Percentiles rank a stretch among this genome's conserved stretches.
These are phyloP conservation scores for Lordiphosa collinella DNA, from an alignment of 1,140 invertebrate species.

Conservation along the genomic window DNA sequence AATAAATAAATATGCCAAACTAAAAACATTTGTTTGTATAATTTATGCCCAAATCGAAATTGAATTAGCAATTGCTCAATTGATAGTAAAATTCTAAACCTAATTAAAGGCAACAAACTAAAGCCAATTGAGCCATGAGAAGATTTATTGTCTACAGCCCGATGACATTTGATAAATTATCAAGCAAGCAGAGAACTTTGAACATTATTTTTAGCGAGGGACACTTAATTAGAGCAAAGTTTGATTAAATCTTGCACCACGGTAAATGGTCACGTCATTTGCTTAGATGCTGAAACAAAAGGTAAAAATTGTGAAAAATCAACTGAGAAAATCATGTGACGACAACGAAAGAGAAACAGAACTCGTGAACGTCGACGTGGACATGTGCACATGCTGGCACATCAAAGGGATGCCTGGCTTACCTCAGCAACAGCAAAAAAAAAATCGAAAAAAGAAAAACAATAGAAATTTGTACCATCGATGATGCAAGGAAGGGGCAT, in stretches of 20 bases:
- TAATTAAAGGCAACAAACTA: constrained; percentile 28
- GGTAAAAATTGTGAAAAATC: constrained; percentile 33
- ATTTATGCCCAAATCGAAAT: constrained; percentile 3
- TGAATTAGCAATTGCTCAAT: constrained; percentile 30
- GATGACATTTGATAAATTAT: constrained; percentile 60
- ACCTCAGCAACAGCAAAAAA: constrained; percentile 39
- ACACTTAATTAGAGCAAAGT: constrained; percentile 45
- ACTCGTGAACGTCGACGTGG: constrained; percentile 40
- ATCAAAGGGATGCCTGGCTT: constrained; percentile 60
- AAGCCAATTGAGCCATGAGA: constrained; percentile 65
- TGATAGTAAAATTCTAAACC: constrained; percentile 10
- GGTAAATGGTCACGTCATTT: constrained; percentile 50
- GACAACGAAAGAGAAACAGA: constrained; percentile 58
- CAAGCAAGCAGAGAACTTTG: constrained; percentile 46
- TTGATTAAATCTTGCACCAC: constrained; percentile 46
- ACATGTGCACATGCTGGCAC: constrained; percentile 52
- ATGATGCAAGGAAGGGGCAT: constrained; percentile 51
- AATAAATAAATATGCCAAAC: constrained; percentile 16
- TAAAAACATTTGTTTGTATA: constrained; percentile 38
- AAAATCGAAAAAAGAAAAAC: constrained; percentile 5
- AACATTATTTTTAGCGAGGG: not conserved
- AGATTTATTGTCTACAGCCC: constrained; percentile 57
- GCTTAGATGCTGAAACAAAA: constrained; percentile 28
- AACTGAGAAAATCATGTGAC: constrained; percentile 65
- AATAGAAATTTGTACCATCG: constrained; percentile 9